These are phyloP conservation scores for Apoderus coryli DNA, from an alignment of 2,888 invertebrate genomes.

Conservation along the genomic window DNA sequence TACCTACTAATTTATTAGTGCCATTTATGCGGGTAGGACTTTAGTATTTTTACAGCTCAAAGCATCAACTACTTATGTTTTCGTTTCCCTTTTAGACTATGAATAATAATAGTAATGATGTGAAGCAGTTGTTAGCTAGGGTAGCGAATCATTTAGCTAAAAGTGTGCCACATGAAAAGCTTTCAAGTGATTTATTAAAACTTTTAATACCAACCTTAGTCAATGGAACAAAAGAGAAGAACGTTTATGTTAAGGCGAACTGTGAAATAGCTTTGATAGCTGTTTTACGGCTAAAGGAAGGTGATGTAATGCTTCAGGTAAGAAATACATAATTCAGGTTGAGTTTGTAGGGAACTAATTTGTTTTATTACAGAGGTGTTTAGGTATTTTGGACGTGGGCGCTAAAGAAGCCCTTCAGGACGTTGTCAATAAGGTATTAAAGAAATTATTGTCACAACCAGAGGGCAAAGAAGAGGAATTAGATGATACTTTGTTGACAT, in stretches of 20 bases:
- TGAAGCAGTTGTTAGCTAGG: constrained; percentile 80
- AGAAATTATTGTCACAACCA: constrained; percentile 59
- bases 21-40: constrained; percentile 73
- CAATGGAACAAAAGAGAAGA: constrained; percentile 97
- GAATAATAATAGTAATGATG: constrained; percentile 89
- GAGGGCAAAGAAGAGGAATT: constrained; percentile 84
- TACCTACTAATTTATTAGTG: constrained; percentile 51
- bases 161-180: constrained; percentile 41
- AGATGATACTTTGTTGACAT: constrained; percentile 80
- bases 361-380: constrained; percentile 44
- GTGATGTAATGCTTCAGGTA: constrained; percentile 59
- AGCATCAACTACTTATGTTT: constrained; percentile 8
- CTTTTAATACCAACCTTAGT: constrained; percentile 80
- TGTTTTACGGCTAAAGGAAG: constrained; percentile 63
- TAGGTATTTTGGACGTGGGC: constrained; percentile 66
- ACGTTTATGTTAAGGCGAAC: constrained; percentile 85
- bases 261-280: constrained; percentile 85
- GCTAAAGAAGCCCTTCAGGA: constrained; percentile 80
- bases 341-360: not conserved
- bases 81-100: constrained; percentile 46
- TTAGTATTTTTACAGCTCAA: too few relatives aligned
- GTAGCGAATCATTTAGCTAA: constrained; percentile 63
- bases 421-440: constrained; percentile 76
- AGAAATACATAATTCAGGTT: too few relatives aligned
- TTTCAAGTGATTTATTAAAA: constrained; percentile 56